Conservation (phyloP, 1,140 invertebrate genomes). For the Drosophila ercepeae region DNA sequence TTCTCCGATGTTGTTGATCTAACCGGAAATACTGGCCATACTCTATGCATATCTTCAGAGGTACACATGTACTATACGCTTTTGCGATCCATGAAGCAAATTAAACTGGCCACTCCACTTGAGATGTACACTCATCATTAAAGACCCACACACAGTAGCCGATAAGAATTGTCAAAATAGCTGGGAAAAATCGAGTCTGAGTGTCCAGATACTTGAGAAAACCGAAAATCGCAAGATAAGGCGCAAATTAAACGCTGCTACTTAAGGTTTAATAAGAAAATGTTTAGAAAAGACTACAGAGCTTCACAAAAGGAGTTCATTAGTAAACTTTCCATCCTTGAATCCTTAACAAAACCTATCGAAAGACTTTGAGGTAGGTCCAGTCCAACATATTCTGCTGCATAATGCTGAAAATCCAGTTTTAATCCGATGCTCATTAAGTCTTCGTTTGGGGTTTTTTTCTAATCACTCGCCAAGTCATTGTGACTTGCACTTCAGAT, state of each 20-base stretch:
- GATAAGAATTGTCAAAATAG: slow-evolving; percentile 39
- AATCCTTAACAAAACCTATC: background rate
- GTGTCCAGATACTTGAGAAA: slow-evolving; percentile 23
- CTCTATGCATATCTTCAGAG: slow-evolving; percentile 11
- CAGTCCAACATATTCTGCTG: background rate
- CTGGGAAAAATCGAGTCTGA: slow-evolving; percentile 14
- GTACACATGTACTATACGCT: background rate
- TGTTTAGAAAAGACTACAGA: background rate
- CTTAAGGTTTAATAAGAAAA: background rate
- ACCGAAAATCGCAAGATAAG: slow-evolving; percentile 29
- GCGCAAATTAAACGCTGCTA: background rate
- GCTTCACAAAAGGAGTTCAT: too few relatives aligned
- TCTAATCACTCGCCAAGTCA: slow-evolving; percentile 20
- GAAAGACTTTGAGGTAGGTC: slow-evolving; percentile 13
- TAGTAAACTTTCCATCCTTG: background rate
- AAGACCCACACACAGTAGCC: slow-evolving; percentile 3
- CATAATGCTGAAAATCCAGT: slow-evolving; percentile 5
- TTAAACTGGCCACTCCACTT: slow-evolving; percentile 20
- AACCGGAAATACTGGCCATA: slow-evolving; percentile 71
- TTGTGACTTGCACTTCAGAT: slow-evolving; percentile 26
- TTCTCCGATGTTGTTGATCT: slow-evolving; percentile 38
- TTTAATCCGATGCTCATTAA: slow-evolving; percentile 17
- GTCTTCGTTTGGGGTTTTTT: slow-evolving; percentile 14
- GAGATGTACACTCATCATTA: slow-evolving; percentile 9
- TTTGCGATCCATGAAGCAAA: background rate